These are phyloP conservation scores for Lamellibrachia satsuma DNA, from an alignment of 2,888 invertebrate genomes.

Conservation along the genomic window DNA sequence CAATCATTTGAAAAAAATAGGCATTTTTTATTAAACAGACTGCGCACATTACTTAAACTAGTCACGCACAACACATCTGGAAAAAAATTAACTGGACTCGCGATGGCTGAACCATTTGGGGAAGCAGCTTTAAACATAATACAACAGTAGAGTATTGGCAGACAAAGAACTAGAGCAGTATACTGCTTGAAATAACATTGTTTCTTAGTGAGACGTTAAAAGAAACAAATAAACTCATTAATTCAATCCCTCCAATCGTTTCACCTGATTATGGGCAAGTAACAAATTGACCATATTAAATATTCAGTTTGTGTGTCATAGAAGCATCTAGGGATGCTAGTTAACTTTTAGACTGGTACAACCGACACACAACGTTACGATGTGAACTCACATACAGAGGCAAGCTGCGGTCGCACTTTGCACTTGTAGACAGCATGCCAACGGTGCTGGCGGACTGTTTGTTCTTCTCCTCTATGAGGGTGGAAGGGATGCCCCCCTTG, in stretches of 20 bases:
- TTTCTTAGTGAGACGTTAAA: neutral
- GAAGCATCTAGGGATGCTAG: neutral
- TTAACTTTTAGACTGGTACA: neutral
- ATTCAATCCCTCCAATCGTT: neutral
- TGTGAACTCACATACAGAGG: neutral
- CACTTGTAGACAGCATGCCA: constrained; percentile 60
- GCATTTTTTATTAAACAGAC: no score
- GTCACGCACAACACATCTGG: no score
- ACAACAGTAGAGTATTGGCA: no score
- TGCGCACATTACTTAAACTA: no score
- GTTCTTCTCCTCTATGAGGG: constrained; percentile 56
- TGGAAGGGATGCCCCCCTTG: constrained; percentile 60
- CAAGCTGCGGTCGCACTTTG: constrained; percentile 52
- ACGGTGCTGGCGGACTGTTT: constrained; percentile 54
- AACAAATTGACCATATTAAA: neutral
- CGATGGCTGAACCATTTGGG: no score
- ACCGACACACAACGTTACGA: neutral
- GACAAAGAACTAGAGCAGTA: no score
- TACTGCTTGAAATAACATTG: neutral
- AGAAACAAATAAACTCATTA: neutral
- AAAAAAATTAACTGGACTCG: no score
- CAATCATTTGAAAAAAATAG: no score
- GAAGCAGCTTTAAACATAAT: no score
- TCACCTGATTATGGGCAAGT: neutral
- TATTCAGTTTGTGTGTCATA: neutral